Conservation (phyloP, 1,140 invertebrate species). For the Parasteatoda tepidariorum region DNA sequence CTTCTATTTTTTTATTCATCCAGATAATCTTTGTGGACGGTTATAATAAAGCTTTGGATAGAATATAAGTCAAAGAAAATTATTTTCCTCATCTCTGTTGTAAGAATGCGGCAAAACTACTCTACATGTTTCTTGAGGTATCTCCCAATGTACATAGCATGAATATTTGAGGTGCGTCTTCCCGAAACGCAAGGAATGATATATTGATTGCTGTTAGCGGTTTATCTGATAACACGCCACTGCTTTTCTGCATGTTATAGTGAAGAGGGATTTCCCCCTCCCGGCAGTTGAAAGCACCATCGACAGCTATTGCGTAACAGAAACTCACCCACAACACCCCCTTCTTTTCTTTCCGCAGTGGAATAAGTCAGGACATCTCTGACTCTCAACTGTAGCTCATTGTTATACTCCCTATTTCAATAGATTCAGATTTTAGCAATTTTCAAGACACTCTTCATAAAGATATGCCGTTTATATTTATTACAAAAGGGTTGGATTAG, state of each 20-base stretch:
- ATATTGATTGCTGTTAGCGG: conserved; percentile 42
- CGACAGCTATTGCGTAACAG: not conserved
- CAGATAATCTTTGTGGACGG: not conserved
- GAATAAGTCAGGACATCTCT: too few relatives aligned
- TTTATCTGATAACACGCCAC: conserved; percentile 49
- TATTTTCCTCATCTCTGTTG: conserved; percentile 25
- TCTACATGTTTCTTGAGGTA: not conserved
- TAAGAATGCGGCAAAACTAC: not conserved
- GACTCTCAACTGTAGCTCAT: too few relatives aligned
- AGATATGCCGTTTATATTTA: too few relatives aligned
- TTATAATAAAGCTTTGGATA: conserved; percentile 37
- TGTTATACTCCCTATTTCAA: too few relatives aligned
- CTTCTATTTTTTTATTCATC: too few relatives aligned
- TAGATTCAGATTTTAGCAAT: too few relatives aligned
- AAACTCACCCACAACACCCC: not conserved
- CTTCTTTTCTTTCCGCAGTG: not conserved
- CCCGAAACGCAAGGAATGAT: conserved; percentile 37
- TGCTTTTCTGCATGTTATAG: conserved; percentile 6
- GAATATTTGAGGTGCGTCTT: conserved; percentile 55
- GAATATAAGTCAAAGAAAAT: conserved; percentile 50
- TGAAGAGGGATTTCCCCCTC: not conserved
- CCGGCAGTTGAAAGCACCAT: not conserved
- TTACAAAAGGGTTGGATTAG: too few relatives aligned
- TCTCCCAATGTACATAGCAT: conserved; percentile 38
- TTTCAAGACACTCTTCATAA: too few relatives aligned